phyloP scores from a whole-genome alignment of 2,888 invertebrate genomes.

The Amphimallon solstitiale region DNA sequence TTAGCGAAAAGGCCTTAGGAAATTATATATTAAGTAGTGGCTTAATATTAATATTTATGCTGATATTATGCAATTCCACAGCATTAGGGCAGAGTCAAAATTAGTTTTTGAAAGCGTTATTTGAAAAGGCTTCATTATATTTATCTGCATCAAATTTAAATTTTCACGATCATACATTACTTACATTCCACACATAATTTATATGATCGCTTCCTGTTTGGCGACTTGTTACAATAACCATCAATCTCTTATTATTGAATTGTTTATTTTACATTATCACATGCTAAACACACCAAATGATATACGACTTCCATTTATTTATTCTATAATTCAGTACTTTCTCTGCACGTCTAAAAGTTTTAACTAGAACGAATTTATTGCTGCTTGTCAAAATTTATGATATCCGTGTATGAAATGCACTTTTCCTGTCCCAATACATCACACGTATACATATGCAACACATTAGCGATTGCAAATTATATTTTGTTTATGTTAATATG shows the following conservation, averaged over 20 bases:
- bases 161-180: too few relatives aligned
- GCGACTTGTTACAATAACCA: too few relatives aligned
- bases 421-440: not conserved
- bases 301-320: conserved; percentile 2
- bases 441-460: not conserved
- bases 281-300: not conserved
- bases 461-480: not conserved
- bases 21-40: too few relatives aligned
- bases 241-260: not conserved
- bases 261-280: not conserved
- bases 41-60: too few relatives aligned
- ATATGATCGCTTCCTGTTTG: too few relatives aligned
- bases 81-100: too few relatives aligned
- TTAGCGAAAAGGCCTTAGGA: too few relatives aligned
- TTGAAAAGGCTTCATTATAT: too few relatives aligned
- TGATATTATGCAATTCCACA: too few relatives aligned
- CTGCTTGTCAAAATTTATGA: conserved; percentile 1
- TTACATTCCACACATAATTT: too few relatives aligned
- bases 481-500: not conserved
- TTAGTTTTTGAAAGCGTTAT: too few relatives aligned
- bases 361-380: conserved; percentile 3
- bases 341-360: not conserved
- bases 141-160: too few relatives aligned
- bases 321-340: conserved; percentile 15
- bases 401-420: conserved; percentile 1